Evolutionary conservation across 2,113 vertebrate genomes (phyloP).

Genomic region (Zosterops japonicus): DNA sequence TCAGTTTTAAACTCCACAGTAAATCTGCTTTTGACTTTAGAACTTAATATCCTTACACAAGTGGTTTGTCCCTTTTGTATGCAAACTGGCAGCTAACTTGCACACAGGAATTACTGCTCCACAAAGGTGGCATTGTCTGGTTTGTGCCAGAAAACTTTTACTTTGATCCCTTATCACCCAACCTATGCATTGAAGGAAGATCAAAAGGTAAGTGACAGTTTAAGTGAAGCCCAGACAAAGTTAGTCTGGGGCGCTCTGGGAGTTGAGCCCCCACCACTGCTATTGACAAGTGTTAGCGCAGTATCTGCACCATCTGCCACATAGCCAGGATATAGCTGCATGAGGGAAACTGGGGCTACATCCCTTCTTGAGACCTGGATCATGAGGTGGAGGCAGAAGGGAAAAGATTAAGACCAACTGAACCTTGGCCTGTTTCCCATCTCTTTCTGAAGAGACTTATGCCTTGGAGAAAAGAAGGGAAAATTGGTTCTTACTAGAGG

Average conservation of each 20-base stretch:
- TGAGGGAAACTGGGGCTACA: not conserved
- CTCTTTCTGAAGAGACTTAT: not conserved
- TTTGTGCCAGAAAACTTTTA: not conserved
- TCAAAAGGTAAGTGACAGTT: not conserved
- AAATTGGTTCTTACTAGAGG: not conserved
- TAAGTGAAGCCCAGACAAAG: not conserved
- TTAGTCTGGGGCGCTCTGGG: not conserved
- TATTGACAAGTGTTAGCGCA: not conserved
- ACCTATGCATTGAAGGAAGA: not conserved
- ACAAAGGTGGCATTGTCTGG: not conserved
- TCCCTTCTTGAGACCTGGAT: not conserved
- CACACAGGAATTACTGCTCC: not conserved
- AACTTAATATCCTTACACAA: not conserved
- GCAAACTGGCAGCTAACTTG: not conserved
- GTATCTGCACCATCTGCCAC: not conserved
- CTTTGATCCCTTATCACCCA: not conserved
- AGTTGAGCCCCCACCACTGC: not conserved
- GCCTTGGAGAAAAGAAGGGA: not conserved
- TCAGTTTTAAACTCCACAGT: not conserved
- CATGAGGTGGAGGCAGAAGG: not conserved
- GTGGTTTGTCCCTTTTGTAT: not conserved
- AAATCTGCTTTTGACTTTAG: not conserved
- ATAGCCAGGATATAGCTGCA: not conserved
- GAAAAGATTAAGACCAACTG: not conserved
- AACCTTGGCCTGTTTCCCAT: not conserved